Evolutionary conservation across 2,797 vertebrate species (phyloP).

Genomic region (Oreonectes daqikongensis): DNA sequence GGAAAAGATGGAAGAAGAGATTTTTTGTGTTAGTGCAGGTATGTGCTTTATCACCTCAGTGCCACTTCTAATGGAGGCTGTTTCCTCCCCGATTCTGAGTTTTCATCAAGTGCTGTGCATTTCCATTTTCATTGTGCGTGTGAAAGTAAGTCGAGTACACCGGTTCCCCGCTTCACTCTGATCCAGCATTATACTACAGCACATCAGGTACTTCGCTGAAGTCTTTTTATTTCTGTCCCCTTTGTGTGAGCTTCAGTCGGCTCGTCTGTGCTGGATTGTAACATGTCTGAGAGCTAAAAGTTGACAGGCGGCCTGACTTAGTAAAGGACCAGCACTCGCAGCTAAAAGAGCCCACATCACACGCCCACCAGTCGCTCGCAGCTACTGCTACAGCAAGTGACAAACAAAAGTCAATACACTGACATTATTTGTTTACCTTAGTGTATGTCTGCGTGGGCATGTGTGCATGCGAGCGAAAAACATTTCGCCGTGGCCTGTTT

Average conservation of each 20-base stretch:
- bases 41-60: conserved; percentile 58
- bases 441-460: conserved; percentile 49
- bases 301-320: conserved; percentile 80
- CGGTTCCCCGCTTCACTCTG: conserved; percentile 6
- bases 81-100: not conserved
- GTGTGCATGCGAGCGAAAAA: conserved; percentile 57
- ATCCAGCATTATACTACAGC: conserved; percentile 10
- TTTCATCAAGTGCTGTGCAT: conserved; percentile 30
- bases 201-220: conserved; percentile 65
- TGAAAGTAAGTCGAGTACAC: conserved; percentile 3
- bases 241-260: conserved; percentile 63
- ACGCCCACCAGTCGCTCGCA: conserved; percentile 69
- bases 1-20: conserved; percentile 99
- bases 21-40: conserved; percentile 99
- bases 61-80: conserved; percentile 3
- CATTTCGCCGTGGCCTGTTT: conserved; percentile 29
- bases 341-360: conserved; percentile 74
- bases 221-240: conserved; percentile 70
- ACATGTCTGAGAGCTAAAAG: conserved; percentile 80
- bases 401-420: conserved; percentile 76
- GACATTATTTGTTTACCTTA: conserved; percentile 47
- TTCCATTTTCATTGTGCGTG: conserved; percentile 10
- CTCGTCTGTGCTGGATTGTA: conserved; percentile 64
- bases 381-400: conserved; percentile 79
- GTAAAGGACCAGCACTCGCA: conserved; percentile 77